Conservation (phyloP, 1,140 invertebrate species). For the Planococcus citri region DNA sequence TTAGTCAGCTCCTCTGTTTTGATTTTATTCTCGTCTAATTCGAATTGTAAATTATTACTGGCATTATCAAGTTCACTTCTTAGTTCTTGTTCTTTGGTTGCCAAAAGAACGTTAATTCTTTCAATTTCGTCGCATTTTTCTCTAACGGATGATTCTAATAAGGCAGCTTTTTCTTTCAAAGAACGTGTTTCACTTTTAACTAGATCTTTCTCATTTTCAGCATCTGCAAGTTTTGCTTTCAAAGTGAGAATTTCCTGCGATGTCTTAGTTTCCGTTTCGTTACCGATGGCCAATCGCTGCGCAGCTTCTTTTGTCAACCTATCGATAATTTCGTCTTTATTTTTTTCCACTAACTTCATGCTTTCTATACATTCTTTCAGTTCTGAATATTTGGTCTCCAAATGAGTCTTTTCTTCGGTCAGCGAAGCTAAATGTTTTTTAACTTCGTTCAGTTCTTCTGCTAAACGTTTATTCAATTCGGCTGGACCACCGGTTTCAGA, state of each 20-base stretch:
- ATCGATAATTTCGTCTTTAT: conserved; percentile 10
- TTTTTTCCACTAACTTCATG: not conserved
- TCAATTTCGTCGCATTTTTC: not conserved
- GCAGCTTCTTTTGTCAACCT: not conserved
- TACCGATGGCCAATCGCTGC: no score
- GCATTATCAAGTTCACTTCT: not conserved
- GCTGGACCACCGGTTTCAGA: not conserved
- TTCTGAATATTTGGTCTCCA: not conserved
- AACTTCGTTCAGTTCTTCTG: not conserved
- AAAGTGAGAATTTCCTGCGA: not conserved
- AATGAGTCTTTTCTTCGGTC: not conserved
- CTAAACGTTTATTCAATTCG: not conserved
- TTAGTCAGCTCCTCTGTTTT: not conserved
- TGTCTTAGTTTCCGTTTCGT: not conserved
- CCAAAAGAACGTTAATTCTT: not conserved
- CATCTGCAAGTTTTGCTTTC: not conserved
- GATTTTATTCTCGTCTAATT: not conserved
- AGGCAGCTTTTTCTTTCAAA: not conserved
- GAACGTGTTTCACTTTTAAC: not conserved
- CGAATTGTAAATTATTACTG: not conserved
- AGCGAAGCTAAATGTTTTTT: not conserved
- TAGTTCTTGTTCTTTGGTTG: not conserved
- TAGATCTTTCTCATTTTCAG: not conserved
- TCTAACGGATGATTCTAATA: not conserved
- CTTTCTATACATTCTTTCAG: not conserved